Percentiles rank a stretch among this genome's conserved stretches.
Evolutionary conservation across 2,888 invertebrate genomes (phyloP).

Genomic region (Blastobasis lacticolella): DNA sequence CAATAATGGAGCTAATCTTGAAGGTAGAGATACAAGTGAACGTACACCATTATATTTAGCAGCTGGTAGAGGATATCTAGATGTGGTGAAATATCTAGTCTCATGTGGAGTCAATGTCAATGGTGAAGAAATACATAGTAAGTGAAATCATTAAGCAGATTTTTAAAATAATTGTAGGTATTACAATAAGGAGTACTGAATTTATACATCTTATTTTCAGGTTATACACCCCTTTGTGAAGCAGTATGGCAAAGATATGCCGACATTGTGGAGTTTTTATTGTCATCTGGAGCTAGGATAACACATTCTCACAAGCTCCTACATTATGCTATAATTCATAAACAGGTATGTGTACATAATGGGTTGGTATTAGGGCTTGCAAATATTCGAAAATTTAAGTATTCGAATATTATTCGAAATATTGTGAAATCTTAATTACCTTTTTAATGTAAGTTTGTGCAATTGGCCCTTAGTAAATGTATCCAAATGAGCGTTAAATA

Average conservation of each 20-base stretch:
- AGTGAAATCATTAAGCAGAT: neutral
- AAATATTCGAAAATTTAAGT: too few relatives aligned
- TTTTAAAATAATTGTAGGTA: too few relatives aligned
- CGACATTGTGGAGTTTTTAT: conserved; percentile 71
- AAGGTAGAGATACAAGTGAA: conserved; percentile 75
- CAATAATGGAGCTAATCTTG: conserved; percentile 70
- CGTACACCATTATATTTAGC: conserved; percentile 69
- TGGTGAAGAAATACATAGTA: conserved; percentile 79
- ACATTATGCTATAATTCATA: conserved; percentile 78
- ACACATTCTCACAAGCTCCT: conserved; percentile 81
- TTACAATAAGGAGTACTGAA: neutral
- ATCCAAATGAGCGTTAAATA: too few relatives aligned
- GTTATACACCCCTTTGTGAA: conserved; percentile 80
- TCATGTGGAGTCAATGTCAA: conserved; percentile 77
- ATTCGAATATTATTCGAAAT: neutral
- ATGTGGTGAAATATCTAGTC: conserved; percentile 70
- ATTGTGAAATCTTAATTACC: neutral
- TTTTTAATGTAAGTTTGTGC: too few relatives aligned
- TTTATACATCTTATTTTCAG: conserved; percentile 27
- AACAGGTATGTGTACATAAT: conserved; percentile 47
- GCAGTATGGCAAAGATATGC: conserved; percentile 80
- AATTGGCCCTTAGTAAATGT: too few relatives aligned
- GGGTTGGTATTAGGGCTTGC: too few relatives aligned
- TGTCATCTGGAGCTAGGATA: conserved; percentile 79
- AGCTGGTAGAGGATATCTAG: conserved; percentile 47